Base-by-base conservation (phyloP, 2,797 vertebrate species). In the Propithecus perrieri region DNA sequence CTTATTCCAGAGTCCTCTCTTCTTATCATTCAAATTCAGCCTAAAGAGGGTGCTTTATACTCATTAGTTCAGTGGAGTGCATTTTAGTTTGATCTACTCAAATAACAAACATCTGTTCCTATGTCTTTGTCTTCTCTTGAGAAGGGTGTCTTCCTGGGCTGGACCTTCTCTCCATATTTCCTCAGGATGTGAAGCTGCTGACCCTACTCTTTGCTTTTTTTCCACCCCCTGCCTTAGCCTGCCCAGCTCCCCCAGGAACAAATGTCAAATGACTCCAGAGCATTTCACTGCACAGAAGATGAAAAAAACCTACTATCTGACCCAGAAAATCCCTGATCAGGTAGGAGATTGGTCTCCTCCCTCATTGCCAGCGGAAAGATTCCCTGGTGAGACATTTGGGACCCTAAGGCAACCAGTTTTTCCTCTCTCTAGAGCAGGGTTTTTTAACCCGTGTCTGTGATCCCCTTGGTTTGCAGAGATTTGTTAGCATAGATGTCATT, bases 301-400 rank as follows among this genome's bases (percentile, higher is more conserved):
- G 96, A 99, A 99, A 98, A 99, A 98, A 87, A 99, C 99, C 4
- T 99, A 99, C 98, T 99, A 99, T 96, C 97, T 99, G 95, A 98
- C 98, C 1, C 99, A 99, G 95, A 99, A 99, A 94, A 98, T 98
- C 59, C 98, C 99, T 26, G 99, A 99, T 91, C 99, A 99, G 99
- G 99, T 99, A 98, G n/a, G 94, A 91, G 59, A 79, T 67, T 48
- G 24, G 26, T 41, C 30, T 33, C 41, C 11, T 11, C 12, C 6
- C 30, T 17, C 17, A 57, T 3, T 80, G 12, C 24, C 46, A 86
- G 30, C 20, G 53, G 30, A 59, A 95, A 55, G 59, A 26, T 85
- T 71, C 57, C 10, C 15, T 79, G 17, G 35, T 53, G 30, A 96
- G 46, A 91, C 46, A 38, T 59, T 35, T 57, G 20, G 48, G 61